Base-by-base conservation (phyloP, 2,113 vertebrate species). In the Caranx ignobilis region DNA sequence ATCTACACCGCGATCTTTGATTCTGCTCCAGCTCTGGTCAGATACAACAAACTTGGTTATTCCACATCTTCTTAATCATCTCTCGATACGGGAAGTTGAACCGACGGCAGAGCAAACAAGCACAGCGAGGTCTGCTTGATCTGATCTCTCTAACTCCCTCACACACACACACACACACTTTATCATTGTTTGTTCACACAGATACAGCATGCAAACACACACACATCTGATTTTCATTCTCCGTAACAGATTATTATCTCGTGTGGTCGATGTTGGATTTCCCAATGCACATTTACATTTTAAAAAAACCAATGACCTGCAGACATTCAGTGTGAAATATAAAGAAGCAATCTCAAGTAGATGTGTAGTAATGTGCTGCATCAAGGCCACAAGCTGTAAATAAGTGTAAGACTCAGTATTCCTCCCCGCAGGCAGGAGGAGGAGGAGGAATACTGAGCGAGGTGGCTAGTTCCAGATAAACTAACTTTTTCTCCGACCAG, bases 11-110 rank as follows among this genome's bases (percentile, higher is more conserved):
- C 32, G 19, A n/a, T 73, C 21, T 82, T n/a, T 77, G 63, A 62
- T 75, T 67, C 67, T 16, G 62, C 34, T 66, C 41, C 45, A 54
- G 48, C 21, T n/a, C 8, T 7, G 76, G 60, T 73, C 72, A 50
- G 16, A 67, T 26, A 16, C 31, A 31, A 18, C 77, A 73, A 83
- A 79, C 43, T 47, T 41, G 13, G 7, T 79, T 76, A 50, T 26
- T 60, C 35, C 4, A 3, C 47, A 77, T 56, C 12, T 57, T 68
- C 57, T 86, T 87, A 66, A 89, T 86, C 69, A 70, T 83, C 15
- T 77, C 59, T 52, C 65, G 56, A 86, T 80, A 55, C 31, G 19
- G 31, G 64, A n/a, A 82, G 55, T 31, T 56, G 61, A 70, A 71
- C n/a, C 39, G 55, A 79, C 50, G 12, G 35, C 15, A 47, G 66